A percentile compares a stretch with the other conserved stretches of the same genome.
Conservation (phyloP, 2,888 invertebrate genomes). For the Drosophila emarginata region DNA sequence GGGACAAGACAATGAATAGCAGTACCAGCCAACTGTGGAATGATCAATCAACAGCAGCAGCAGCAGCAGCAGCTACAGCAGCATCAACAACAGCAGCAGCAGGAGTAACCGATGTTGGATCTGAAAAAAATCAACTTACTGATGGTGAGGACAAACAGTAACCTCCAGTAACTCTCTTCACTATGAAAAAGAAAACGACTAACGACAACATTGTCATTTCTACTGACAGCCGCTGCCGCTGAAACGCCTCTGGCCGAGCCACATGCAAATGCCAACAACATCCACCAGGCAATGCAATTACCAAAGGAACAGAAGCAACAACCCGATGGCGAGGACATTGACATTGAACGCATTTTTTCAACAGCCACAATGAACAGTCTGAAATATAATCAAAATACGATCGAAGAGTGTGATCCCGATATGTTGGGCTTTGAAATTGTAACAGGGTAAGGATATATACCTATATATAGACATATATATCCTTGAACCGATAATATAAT, state of each 20-base stretch:
- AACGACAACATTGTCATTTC: constrained; percentile 52
- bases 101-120: constrained; percentile 39
- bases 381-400: constrained; percentile 44
- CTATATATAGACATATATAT: background rate
- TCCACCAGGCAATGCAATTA: constrained; percentile 46
- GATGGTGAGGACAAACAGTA: constrained; percentile 53
- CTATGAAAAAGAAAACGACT: constrained; percentile 34
- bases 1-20: constrained; percentile 71
- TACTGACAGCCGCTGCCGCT: constrained; percentile 48
- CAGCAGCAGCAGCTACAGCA: constrained; percentile 47
- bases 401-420: constrained; percentile 48
- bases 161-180: constrained; percentile 25
- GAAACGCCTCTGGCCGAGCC: constrained; percentile 16
- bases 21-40: constrained; percentile 43
- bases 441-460: constrained; percentile 59
- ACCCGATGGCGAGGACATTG: constrained; percentile 21
- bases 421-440: constrained; percentile 67
- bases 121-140: constrained; percentile 48
- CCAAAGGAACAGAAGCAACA: constrained; percentile 63
- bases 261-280: constrained; percentile 10
- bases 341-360: constrained; percentile 35
- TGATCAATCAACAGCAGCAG: constrained; percentile 62
- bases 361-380: constrained; percentile 40
- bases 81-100: constrained; percentile 27
- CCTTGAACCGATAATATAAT: background rate